phyloP scores from a whole-genome alignment of 2,888 invertebrate genomes.

The Meloe dianella region DNA sequence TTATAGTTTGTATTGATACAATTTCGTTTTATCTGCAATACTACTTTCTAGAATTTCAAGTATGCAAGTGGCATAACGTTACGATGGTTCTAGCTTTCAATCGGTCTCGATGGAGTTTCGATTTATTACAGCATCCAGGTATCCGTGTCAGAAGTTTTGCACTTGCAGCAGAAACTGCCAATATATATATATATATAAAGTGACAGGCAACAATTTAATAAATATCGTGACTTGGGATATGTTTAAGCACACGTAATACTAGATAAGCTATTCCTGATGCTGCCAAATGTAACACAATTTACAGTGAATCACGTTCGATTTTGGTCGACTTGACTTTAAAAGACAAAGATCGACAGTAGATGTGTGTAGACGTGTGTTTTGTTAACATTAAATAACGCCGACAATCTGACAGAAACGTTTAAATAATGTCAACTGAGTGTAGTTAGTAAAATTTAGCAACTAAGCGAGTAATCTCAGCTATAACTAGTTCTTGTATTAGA shows the following conservation, averaged over 20 bases:
- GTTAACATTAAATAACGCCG: too few relatives aligned
- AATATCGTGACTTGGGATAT: slow-evolving; percentile 38
- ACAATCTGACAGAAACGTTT: not conserved
- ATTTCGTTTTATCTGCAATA: slow-evolving; percentile 9
- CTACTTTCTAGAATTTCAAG: slow-evolving; percentile 22
- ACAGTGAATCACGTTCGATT: not conserved
- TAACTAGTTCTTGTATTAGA: not conserved
- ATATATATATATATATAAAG: slow-evolving; percentile 44
- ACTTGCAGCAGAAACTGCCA: slow-evolving; percentile 37
- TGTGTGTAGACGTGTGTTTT: too few relatives aligned
- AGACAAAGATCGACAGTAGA: too few relatives aligned
- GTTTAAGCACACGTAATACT: slow-evolving; percentile 44
- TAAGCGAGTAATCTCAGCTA: not conserved
- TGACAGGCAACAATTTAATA: slow-evolving; percentile 49
- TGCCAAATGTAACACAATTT: not conserved
- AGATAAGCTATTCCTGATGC: slow-evolving; percentile 38
- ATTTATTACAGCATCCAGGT: slow-evolving; percentile 45
- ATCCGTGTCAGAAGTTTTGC: slow-evolving; percentile 39
- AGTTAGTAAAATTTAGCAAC: not conserved
- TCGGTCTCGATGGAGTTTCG: slow-evolving; percentile 43
- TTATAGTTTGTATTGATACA: not conserved
- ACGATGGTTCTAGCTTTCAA: slow-evolving; percentile 46
- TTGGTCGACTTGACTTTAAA: too few relatives aligned
- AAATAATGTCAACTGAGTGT: not conserved
- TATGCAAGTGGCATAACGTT: slow-evolving; percentile 43